Evolutionary conservation across 1,140 invertebrate species (phyloP).

Genomic region (Globodera ellingtonae): DNA sequence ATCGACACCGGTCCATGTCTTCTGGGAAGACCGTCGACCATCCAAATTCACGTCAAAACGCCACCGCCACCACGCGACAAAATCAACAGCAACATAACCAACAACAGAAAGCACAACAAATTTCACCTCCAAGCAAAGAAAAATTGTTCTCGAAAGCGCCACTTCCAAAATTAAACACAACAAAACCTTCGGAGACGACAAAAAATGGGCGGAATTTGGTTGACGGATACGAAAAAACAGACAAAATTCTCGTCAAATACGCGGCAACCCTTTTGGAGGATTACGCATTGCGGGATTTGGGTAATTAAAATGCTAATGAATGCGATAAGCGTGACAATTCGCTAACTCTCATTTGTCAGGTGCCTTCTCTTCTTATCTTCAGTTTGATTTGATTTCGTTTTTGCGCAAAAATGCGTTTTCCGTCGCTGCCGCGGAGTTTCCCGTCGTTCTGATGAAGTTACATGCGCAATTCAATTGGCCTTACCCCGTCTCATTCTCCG

Average conservation of each 20-base stretch:
- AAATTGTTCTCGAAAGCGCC: background rate
- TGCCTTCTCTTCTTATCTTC: constrained; percentile 56
- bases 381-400: constrained; percentile 49
- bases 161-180: background rate
- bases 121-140: background rate
- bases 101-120: background rate
- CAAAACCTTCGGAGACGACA: background rate
- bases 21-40: too few species aligned
- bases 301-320: constrained; percentile 28
- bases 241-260: constrained; percentile 44
- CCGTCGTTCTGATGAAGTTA: constrained; percentile 59
- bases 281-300: constrained; percentile 60
- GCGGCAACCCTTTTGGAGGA: constrained; percentile 51
- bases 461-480: constrained; percentile 63
- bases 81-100: background rate
- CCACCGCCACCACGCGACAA: background rate
- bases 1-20: background rate
- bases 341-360: constrained; percentile 49
- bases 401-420: constrained; percentile 35
- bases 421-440: constrained; percentile 48
- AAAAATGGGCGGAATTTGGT: background rate
- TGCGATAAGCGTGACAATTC: constrained; percentile 25
- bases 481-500: constrained; percentile 49
- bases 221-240: constrained; percentile 25
- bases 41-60: too few species aligned